Evolutionary conservation across 2,113 vertebrate species (phyloP).

Genomic region (Archocentrus centrarchus): DNA sequence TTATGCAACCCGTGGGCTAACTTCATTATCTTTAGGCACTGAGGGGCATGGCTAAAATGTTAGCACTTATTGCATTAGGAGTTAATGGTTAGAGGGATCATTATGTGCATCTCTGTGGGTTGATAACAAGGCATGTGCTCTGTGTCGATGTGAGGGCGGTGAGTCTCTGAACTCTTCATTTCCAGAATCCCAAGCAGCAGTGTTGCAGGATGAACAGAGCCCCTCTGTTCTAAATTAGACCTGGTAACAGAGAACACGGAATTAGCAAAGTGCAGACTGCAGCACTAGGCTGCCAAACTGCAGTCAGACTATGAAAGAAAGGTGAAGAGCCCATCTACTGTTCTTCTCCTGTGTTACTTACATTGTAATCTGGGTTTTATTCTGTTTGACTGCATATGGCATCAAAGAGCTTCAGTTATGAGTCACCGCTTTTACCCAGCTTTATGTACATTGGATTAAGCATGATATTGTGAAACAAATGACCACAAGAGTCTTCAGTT

Average conservation of each 20-base stretch:
- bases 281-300: slow-evolving; percentile 36
- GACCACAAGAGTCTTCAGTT: not conserved
- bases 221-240: slow-evolving; percentile 76
- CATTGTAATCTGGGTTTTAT: slow-evolving; percentile 43
- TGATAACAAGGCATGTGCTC: slow-evolving; percentile 77
- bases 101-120: slow-evolving; percentile 73
- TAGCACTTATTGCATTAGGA: slow-evolving; percentile 74
- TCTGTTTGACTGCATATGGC: slow-evolving; percentile 41
- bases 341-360: slow-evolving; percentile 22
- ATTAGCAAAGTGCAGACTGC: slow-evolving; percentile 57
- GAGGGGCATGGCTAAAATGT: slow-evolving; percentile 70
- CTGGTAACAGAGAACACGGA: slow-evolving; percentile 57
- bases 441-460: slow-evolving; percentile 21
- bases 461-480: slow-evolving; percentile 26
- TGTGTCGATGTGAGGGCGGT: slow-evolving; percentile 68
- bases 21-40: slow-evolving; percentile 64
- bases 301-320: slow-evolving; percentile 25
- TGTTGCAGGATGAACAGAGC: slow-evolving; percentile 73
- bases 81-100: slow-evolving; percentile 74
- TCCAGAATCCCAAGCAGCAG: slow-evolving; percentile 74
- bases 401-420: slow-evolving; percentile 5
- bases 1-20: slow-evolving; percentile 67
- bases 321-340: slow-evolving; percentile 28
- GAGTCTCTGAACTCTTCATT: slow-evolving; percentile 73
- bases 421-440: slow-evolving; percentile 37